A percentile compares a stretch with the other conserved stretches of the same genome.
phyloP scores from a whole-genome alignment of 2,888 invertebrate species.

The Torymus tubicola region DNA sequence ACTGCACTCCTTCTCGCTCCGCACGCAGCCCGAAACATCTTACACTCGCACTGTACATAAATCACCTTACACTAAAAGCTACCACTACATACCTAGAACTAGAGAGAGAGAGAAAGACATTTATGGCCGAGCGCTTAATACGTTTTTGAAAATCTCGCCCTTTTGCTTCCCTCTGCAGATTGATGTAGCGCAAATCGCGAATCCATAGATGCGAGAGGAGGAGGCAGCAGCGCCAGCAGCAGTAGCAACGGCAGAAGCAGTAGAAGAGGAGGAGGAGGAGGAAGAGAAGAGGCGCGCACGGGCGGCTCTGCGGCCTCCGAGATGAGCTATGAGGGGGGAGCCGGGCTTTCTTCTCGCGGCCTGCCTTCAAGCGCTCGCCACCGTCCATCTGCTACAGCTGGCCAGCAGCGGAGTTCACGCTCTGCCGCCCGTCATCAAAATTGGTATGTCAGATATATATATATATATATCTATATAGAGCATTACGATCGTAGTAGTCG shows the following conservation, averaged over 20 bases:
- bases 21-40: background rate
- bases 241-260: background rate
- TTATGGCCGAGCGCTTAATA: slow-evolving; percentile 16
- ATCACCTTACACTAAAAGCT: slow-evolving; percentile 4
- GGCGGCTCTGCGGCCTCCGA: slow-evolving; percentile 67
- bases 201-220: slow-evolving; percentile 38
- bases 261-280: background rate
- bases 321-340: slow-evolving; percentile 75
- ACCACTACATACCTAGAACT: too few relatives aligned
- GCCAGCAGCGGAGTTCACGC: slow-evolving; percentile 68
- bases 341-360: slow-evolving; percentile 73
- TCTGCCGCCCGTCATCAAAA: slow-evolving; percentile 74
- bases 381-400: slow-evolving; percentile 70
- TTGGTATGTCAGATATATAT: slow-evolving; percentile 67
- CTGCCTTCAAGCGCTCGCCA: slow-evolving; percentile 70
- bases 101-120: slow-evolving; percentile 2
- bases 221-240: slow-evolving; percentile 14
- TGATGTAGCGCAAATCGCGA: slow-evolving; percentile 50
- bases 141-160: slow-evolving; percentile 28
- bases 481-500: too few relatives aligned
- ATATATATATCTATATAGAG: too few relatives aligned
- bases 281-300: background rate
- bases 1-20: background rate
- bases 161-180: slow-evolving; percentile 11
- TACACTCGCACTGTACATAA: slow-evolving; percentile 11